Evolutionary conservation across 2,888 invertebrate genomes (phyloP).

Genomic region (Lissonota sp.): DNA sequence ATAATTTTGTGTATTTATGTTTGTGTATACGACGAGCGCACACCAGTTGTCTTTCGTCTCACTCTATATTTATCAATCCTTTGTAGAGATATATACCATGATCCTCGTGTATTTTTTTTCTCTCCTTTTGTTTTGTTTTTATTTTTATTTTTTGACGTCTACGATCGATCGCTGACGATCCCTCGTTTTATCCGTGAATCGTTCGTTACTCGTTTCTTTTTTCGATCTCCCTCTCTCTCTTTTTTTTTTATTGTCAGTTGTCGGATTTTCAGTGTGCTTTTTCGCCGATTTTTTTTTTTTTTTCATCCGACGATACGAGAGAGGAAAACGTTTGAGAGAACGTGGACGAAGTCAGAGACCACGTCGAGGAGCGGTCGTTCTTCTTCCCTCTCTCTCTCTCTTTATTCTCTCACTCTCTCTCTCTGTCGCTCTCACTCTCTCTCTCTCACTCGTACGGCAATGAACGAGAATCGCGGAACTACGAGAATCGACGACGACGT

Average conservation of each 20-base stretch:
- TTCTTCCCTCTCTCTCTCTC: slow-evolving; percentile 19
- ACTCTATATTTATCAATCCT: slow-evolving; percentile 34
- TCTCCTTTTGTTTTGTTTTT: background rate
- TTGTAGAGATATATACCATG: slow-evolving; percentile 32
- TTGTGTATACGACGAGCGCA: slow-evolving; percentile 33
- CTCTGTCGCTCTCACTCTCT: slow-evolving; percentile 9
- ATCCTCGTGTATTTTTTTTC: slow-evolving; percentile 34
- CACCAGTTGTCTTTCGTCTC: slow-evolving; percentile 6
- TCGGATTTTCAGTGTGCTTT: slow-evolving; percentile 13
- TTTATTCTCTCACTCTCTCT: slow-evolving; percentile 7
- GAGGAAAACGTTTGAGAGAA: slow-evolving; percentile 32
- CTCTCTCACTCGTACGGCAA: slow-evolving; percentile 18
- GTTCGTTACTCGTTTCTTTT: slow-evolving; percentile 49
- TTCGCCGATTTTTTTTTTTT: slow-evolving; percentile 20
- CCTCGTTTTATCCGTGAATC: slow-evolving; percentile 37
- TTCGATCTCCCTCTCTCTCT: slow-evolving; percentile 37
- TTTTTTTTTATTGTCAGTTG: slow-evolving; percentile 13
- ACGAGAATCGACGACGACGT: slow-evolving; percentile 48
- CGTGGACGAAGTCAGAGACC: slow-evolving; percentile 38
- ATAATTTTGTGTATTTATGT: slow-evolving; percentile 18
- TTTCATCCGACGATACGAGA: slow-evolving; percentile 27
- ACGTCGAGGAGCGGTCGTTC: slow-evolving; percentile 51
- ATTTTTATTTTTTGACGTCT: slow-evolving; percentile 19
- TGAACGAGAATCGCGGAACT: slow-evolving; percentile 46
- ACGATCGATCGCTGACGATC: slow-evolving; percentile 53